Evolutionary conservation across 2,797 vertebrate species (phyloP).

Genomic region (Psittacula derbiana): DNA sequence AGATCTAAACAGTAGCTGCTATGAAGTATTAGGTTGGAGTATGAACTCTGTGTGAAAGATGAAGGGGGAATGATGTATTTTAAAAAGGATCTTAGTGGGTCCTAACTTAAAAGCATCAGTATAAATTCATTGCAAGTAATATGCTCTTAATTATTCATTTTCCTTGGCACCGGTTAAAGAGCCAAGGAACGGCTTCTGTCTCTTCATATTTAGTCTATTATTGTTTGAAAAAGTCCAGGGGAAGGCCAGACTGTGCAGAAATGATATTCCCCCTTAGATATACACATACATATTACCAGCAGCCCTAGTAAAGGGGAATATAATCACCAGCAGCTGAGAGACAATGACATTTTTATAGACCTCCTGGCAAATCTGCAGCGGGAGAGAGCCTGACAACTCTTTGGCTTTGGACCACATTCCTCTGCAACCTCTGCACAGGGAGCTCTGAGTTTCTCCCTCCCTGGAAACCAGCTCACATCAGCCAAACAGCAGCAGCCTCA

Average conservation of each 20-base stretch:
- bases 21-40: constrained; percentile 49
- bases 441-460: neutral
- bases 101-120: constrained; percentile 74
- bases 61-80: constrained; percentile 73
- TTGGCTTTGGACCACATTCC: constrained; percentile 70
- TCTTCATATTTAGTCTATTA: constrained; percentile 79
- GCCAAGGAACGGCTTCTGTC: constrained; percentile 74
- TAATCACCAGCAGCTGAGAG: constrained; percentile 76
- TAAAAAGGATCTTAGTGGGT: constrained; percentile 61
- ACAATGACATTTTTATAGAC: constrained; percentile 80
- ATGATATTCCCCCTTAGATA: constrained; percentile 60
- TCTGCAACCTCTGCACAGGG: neutral
- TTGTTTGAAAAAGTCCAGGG: constrained; percentile 79
- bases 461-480: neutral
- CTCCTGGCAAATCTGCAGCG: constrained; percentile 69
- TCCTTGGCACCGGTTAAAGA: constrained; percentile 76
- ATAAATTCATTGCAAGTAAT: constrained; percentile 75
- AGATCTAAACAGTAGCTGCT: constrained; percentile 73
- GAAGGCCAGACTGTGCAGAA: constrained; percentile 65
- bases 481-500: constrained; percentile 18
- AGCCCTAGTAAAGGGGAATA: constrained; percentile 66
- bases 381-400: constrained; percentile 67
- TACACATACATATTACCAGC: constrained; percentile 49
- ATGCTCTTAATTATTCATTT: constrained; percentile 80
- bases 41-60: constrained; percentile 56